Conservation (phyloP, 2,113 vertebrate species). For the Paracanthobrama guichenoti region DNA sequence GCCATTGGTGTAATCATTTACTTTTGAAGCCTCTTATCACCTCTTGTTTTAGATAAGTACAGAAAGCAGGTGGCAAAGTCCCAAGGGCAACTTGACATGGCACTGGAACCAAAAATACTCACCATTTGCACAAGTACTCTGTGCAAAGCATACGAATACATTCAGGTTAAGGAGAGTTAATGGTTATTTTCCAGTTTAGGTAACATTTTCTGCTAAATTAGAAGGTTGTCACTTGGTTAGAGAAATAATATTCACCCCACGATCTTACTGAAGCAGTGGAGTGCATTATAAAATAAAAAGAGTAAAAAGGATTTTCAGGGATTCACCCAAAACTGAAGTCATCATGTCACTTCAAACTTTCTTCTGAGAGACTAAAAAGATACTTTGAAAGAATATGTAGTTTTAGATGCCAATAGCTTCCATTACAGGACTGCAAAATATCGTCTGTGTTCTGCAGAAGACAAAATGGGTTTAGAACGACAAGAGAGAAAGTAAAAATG, state of each 20-base stretch:
- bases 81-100: conserved; percentile 4
- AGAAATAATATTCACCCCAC: not conserved
- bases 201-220: not conserved
- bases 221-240: not conserved
- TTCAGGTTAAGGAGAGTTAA: not conserved
- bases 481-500: not conserved
- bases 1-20: conserved; percentile 8
- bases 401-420: not conserved
- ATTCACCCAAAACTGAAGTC: not conserved
- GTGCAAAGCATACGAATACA: not conserved
- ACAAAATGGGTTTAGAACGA: not conserved
- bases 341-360: too few relatives aligned
- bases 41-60: not conserved
- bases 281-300: too few relatives aligned
- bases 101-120: not conserved
- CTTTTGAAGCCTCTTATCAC: conserved; percentile 45
- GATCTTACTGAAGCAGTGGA: not conserved
- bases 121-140: not conserved
- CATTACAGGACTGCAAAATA: not conserved
- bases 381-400: not conserved
- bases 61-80: conserved; percentile 49
- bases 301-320: too few relatives aligned
- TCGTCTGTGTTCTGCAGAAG: not conserved
- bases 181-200: not conserved
- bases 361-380: not conserved